Evolutionary conservation across 2,888 invertebrate genomes (phyloP).

Genomic region (Ferrisia virgata): DNA sequence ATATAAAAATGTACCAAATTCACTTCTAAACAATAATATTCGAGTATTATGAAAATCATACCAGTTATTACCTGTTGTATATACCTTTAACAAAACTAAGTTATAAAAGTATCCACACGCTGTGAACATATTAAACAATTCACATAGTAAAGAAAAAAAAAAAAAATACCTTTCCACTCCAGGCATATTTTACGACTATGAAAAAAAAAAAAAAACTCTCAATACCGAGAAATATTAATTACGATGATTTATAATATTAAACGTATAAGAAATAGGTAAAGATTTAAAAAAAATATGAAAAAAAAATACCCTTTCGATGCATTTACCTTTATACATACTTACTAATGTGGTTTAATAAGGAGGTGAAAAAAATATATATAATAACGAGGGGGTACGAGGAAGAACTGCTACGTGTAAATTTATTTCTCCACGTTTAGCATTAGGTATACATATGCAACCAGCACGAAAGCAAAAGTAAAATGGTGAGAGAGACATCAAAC

Average conservation of each 20-base stretch:
- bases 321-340: neutral
- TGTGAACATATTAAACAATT: constrained; percentile 9
- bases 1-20: neutral
- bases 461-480: neutral
- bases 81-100: neutral
- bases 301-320: neutral
- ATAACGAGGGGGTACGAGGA: neutral
- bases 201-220: neutral
- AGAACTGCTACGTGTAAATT: neutral
- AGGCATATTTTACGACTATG: neutral
- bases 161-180: neutral
- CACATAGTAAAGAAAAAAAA: neutral
- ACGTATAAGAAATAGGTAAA: neutral
- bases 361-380: neutral
- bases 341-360: neutral
- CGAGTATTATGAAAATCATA: neutral
- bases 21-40: neutral
- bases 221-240: constrained; percentile 17
- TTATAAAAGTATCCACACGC: constrained; percentile 20
- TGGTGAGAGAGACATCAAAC: constrained; percentile 31
- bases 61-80: neutral
- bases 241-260: constrained; percentile 27
- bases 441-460: neutral
- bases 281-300: neutral
- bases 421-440: neutral